These are phyloP conservation scores for Nycteola revayana DNA, from an alignment of 2,888 invertebrate genomes.

Conservation along the genomic window DNA sequence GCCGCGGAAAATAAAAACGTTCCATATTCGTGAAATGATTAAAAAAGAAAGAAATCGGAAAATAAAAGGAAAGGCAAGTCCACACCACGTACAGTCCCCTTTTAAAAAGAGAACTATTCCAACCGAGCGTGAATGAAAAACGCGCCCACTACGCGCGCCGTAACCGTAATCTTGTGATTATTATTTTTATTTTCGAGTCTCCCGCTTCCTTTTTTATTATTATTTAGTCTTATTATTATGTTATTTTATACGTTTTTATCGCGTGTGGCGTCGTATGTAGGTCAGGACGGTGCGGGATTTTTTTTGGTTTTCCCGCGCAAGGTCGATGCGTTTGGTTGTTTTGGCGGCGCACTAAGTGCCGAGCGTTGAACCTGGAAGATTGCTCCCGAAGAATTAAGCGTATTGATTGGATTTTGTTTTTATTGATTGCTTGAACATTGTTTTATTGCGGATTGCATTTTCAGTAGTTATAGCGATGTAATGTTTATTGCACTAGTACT, in stretches of 20 bases:
- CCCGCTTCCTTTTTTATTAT: slow-evolving; percentile 63
- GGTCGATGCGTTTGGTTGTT: slow-evolving; percentile 62
- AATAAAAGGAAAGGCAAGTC: slow-evolving; percentile 66
- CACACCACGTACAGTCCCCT: slow-evolving; percentile 70
- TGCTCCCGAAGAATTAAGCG: no score
- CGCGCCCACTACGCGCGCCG: slow-evolving; percentile 54
- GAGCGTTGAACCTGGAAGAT: slow-evolving; percentile 40
- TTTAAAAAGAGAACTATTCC: slow-evolving; percentile 79
- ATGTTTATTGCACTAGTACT: no score
- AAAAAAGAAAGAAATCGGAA: slow-evolving; percentile 68
- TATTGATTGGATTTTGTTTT: neutral
- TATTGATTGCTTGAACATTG: neutral
- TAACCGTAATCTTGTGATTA: slow-evolving; percentile 77
- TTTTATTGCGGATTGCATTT: no score
- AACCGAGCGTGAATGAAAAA: slow-evolving; percentile 79
- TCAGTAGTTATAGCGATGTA: no score
- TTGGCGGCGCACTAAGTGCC: slow-evolving; percentile 38
- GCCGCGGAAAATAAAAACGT: slow-evolving; percentile 77
- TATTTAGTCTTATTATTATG: slow-evolving; percentile 68
- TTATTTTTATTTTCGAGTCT: slow-evolving; percentile 74
- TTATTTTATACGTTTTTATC: slow-evolving; percentile 70
- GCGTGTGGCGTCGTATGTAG: slow-evolving; percentile 69
- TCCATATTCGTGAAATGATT: slow-evolving; percentile 82
- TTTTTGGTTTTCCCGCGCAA: slow-evolving; percentile 73
- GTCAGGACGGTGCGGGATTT: slow-evolving; percentile 66